These are phyloP conservation scores for Aphidius gifuensis DNA, from an alignment of 1,140 invertebrate genomes.

Conservation along the genomic window DNA sequence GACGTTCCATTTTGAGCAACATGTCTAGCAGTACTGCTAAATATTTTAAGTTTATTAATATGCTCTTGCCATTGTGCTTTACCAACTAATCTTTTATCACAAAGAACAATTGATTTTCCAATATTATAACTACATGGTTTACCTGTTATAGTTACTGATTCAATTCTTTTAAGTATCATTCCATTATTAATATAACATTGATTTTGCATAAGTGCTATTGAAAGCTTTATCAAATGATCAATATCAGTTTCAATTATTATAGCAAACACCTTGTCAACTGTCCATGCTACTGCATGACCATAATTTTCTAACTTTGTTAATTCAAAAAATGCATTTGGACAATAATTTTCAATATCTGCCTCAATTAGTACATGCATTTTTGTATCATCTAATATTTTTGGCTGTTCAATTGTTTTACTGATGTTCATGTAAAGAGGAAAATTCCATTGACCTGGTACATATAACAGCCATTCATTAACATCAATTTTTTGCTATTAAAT, in stretches of 20 bases:
- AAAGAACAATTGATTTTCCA: conserved; percentile 34
- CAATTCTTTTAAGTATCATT: conserved; percentile 61
- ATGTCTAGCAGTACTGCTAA: conserved; percentile 42
- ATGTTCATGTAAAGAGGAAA: conserved; percentile 53
- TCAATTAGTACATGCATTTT: conserved; percentile 56
- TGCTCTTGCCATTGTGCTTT: conserved; percentile 48
- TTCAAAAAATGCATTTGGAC: conserved; percentile 36
- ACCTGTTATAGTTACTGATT: conserved; percentile 59
- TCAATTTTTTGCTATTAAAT: conserved; percentile 50
- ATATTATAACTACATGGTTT: conserved; percentile 50
- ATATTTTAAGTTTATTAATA: conserved; percentile 44
- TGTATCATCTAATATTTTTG: conserved; percentile 30
- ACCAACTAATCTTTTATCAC: conserved; percentile 34
- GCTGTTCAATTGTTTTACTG: conserved; percentile 30
- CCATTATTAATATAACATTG: conserved; percentile 64
- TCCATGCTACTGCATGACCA: conserved; percentile 65
- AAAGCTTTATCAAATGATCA: conserved; percentile 62
- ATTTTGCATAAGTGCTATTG: conserved; percentile 57
- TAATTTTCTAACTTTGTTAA: conserved; percentile 62
- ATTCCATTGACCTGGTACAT: conserved; percentile 50
- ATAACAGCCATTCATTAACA: conserved; percentile 57
- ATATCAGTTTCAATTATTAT: conserved; percentile 65
- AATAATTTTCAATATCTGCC: conserved; percentile 47
- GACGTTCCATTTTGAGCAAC: conserved; percentile 34
- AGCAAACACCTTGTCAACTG: conserved; percentile 59